These are phyloP conservation scores for Vanessa cardui DNA, from an alignment of 2,888 invertebrate genomes.

Conservation along the genomic window DNA sequence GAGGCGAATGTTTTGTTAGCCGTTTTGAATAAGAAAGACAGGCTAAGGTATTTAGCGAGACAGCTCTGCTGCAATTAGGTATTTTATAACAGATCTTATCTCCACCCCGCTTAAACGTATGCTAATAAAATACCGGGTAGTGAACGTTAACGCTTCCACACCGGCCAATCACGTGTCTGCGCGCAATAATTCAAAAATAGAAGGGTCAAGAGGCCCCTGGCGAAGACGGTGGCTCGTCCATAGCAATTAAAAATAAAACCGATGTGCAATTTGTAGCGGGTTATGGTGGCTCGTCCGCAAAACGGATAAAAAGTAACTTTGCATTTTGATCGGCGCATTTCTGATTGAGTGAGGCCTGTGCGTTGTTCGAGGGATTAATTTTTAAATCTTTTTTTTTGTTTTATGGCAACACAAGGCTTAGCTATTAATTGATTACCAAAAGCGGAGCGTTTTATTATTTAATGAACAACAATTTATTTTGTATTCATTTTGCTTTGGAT, in stretches of 20 bases:
- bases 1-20: conserved; percentile 8
- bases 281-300: conserved; percentile 63
- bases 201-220: conserved; percentile 67
- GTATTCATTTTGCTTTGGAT: too few species aligned
- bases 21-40: conserved; percentile 29
- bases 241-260: conserved; percentile 81
- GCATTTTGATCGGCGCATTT: conserved; percentile 74
- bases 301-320: conserved; percentile 63
- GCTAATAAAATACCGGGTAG: conserved; percentile 51
- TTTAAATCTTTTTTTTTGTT: background rate
- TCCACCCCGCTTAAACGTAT: conserved; percentile 50
- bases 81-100: conserved; percentile 59
- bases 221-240: conserved; percentile 75
- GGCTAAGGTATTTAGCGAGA: conserved; percentile 36
- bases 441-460: background rate
- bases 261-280: conserved; percentile 76
- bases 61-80: conserved; percentile 42
- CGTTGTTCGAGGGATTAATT: conserved; percentile 3
- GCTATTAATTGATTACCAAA: conserved; percentile 8
- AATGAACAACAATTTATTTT: too few species aligned
- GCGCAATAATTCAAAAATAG: conserved; percentile 77
- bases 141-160: conserved; percentile 52
- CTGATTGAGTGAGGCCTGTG: conserved; percentile 70
- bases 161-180: conserved; percentile 75
- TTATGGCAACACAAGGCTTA: background rate